Percentiles rank a stretch among this genome's conserved stretches.
These are phyloP conservation scores for Lepidurus arcticus DNA, from an alignment of 1,140 invertebrate genomes.

Conservation along the genomic window DNA sequence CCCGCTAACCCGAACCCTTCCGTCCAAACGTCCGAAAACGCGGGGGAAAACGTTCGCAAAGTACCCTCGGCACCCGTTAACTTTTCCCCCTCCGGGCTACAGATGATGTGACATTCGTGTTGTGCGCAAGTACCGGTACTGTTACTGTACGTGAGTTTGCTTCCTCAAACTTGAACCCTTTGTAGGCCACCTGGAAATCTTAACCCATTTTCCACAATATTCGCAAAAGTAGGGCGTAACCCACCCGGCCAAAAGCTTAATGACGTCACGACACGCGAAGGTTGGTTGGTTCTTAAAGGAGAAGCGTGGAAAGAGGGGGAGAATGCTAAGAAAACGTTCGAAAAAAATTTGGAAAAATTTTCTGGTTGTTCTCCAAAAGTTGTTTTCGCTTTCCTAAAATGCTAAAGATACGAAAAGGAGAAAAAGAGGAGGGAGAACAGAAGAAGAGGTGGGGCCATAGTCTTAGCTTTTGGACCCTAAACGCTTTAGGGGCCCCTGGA, in stretches of 20 bases:
- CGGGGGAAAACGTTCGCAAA: not conserved
- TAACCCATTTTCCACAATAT: constrained; percentile 3
- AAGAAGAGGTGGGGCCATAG: not conserved
- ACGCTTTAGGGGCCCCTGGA: not conserved
- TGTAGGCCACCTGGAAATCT: not conserved
- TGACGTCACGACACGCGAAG: not conserved
- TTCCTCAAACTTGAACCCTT: no score
- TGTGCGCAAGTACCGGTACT: no score
- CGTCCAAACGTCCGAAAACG: not conserved
- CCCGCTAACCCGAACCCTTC: not conserved
- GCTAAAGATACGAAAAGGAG: constrained; percentile 14
- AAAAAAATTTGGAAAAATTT: not conserved
- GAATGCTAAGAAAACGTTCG: not conserved
- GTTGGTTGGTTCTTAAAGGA: not conserved
- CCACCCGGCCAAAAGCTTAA: not conserved
- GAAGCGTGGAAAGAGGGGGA: not conserved
- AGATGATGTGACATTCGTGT: not conserved
- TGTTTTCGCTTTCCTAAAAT: not conserved
- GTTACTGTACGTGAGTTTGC: no score
- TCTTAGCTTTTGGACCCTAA: not conserved
- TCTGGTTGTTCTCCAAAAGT: not conserved
- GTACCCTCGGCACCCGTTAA: not conserved
- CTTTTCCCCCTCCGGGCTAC: not conserved
- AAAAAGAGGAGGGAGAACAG: not conserved
- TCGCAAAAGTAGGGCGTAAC: constrained; percentile 9